Percentiles rank a stretch among this genome's conserved stretches.
These are phyloP conservation scores for Macrophya alboannulata DNA, from an alignment of 2,888 invertebrate genomes.

Conservation along the genomic window DNA sequence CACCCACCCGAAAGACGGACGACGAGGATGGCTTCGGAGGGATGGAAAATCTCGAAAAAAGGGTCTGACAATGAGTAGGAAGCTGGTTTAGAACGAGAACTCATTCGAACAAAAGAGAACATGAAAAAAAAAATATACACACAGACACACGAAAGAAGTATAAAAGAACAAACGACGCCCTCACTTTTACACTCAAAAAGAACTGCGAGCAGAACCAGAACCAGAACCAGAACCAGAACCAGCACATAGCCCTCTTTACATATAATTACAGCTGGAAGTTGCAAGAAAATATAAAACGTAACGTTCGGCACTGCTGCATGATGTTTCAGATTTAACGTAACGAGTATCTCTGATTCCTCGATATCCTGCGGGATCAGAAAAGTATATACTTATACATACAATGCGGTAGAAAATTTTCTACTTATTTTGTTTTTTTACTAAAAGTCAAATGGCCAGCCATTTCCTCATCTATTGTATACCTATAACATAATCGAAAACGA, in stretches of 20 bases:
- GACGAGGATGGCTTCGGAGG: not conserved
- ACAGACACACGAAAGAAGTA: slow-evolving; percentile 33
- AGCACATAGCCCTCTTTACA: not conserved
- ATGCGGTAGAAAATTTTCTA: not conserved
- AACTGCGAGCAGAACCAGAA: slow-evolving; percentile 6
- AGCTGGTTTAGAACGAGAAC: slow-evolving; percentile 27
- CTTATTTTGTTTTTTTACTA: not conserved
- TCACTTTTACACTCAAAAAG: slow-evolving; percentile 33
- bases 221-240: not conserved
- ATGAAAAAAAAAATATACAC: slow-evolving; percentile 11
- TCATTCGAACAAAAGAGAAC: slow-evolving; percentile 30
- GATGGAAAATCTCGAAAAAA: slow-evolving; percentile 24
- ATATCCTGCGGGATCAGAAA: not conserved
- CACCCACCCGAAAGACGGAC: not conserved
- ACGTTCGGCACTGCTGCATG: not conserved
- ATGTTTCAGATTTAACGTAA: not conserved
- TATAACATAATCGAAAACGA: not conserved
- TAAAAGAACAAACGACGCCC: slow-evolving; percentile 47
- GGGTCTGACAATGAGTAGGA: slow-evolving; percentile 44
- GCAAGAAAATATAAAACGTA: not conserved
- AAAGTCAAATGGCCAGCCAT: not conserved
- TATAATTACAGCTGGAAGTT: not conserved
- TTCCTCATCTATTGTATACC: not conserved
- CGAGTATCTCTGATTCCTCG: not conserved
- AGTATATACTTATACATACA: too few relatives aligned